Evolutionary conservation across 2,888 invertebrate species (phyloP), one percentile per base, ranked within the genome.

Genomic region (Xiphydria camelus): DNA sequence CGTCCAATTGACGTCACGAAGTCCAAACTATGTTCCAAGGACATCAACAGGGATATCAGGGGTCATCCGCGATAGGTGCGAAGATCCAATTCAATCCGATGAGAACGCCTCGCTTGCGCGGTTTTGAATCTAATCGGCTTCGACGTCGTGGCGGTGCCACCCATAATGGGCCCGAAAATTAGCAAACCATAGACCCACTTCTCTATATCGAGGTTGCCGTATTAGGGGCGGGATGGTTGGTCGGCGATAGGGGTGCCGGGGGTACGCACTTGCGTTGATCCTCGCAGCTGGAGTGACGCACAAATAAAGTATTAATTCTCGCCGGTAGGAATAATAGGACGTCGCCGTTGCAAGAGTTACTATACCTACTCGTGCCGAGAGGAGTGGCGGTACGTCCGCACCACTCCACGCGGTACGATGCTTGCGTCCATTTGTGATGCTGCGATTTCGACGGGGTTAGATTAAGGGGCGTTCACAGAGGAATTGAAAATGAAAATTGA

Each of bases 201-300:
- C 49, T 51, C 47, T 58, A 56, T 57, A 63, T 62, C 55, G 50
- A 46, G 56, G 53, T 36, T 56, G 62, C 55, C 60, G 62, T 61
- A 65, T 59, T 51, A 47, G 50, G 33, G 35, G 26, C 20, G 35
- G 22, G 12, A 19, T 22, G 41, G 31, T 25, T 25, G 33, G 26
- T 25, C 33, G 21, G 45, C 41, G 40, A 41, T 22, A 55, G 52
- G 64, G 57, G 46, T 40, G 37, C 34, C 50, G 53, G 57, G 57
- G 53, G 43, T 44, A 36, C 47, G 56, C 71, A 71, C 71, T 71
- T 70, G 70, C 65, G 64, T 61, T 66, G 63, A 70, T 70, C 70
- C 69, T 64, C 68, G 69, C 71, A 71, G 71, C 71, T 71, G 71
- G 71, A 71, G 65, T 67, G 68, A 70, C 66, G 61, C 61, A 68